Evolutionary conservation across 2,888 invertebrate species (phyloP).

Genomic region (Lamellibrachia columna): DNA sequence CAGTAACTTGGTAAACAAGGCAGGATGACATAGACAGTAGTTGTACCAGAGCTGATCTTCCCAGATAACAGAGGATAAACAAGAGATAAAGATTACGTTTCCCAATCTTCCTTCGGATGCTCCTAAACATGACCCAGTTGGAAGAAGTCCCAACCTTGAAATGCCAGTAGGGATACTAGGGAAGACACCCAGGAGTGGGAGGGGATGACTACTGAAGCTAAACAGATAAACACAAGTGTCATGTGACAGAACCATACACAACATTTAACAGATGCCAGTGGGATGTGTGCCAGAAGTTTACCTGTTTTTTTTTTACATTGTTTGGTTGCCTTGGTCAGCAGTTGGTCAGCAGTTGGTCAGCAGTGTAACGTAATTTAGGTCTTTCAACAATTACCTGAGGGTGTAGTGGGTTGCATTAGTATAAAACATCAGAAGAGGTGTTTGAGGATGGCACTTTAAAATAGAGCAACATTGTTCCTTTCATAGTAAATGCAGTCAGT

Average conservation of each 20-base stretch:
- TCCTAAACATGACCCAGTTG: not conserved
- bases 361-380: too few species aligned
- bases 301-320: not conserved
- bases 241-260: not conserved
- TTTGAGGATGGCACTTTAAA: too few species aligned
- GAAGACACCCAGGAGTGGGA: not conserved
- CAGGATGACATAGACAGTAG: not conserved
- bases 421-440: too few species aligned
- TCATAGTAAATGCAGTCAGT: too few species aligned
- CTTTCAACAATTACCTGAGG: too few species aligned
- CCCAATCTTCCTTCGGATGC: not conserved
- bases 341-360: not conserved
- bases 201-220: not conserved
- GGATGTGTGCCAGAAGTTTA: not conserved
- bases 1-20: not conserved
- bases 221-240: not conserved
- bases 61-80: not conserved
- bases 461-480: too few species aligned
- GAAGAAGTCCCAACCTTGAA: not conserved
- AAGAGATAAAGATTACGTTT: not conserved
- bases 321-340: not conserved
- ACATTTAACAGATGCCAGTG: not conserved
- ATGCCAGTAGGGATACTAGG: not conserved
- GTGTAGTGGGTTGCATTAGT: too few species aligned
- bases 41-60: not conserved